phyloP scores from a whole-genome alignment of 2,797 vertebrate species.

The Rallus crepitans region DNA sequence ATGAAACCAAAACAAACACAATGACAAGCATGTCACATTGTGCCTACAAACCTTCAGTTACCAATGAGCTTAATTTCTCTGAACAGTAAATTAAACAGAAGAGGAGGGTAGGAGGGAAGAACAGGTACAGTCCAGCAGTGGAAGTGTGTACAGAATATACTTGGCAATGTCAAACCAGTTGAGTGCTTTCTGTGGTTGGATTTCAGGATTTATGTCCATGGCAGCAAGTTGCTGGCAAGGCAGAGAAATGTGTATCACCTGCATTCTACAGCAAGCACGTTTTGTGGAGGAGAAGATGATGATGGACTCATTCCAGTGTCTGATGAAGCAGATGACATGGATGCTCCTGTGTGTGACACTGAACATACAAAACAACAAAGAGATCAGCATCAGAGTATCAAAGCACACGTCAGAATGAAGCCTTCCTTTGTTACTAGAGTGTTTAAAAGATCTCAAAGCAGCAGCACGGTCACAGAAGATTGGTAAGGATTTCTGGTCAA shows the following conservation, averaged over 20 bases:
- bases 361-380: background rate
- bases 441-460: background rate
- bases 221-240: constrained; percentile 83
- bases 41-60: constrained; percentile 81
- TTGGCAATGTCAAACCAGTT: constrained; percentile 84
- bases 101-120: constrained; percentile 55
- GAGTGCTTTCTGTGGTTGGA: constrained; percentile 88
- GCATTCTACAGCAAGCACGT: constrained; percentile 94
- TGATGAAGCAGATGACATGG: constrained; percentile 95
- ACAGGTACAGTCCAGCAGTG: constrained; percentile 78
- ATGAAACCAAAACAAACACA: constrained; percentile 51
- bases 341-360: constrained; percentile 93
- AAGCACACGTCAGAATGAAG: background rate
- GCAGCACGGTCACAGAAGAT: background rate
- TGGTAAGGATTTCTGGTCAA: accelerated
- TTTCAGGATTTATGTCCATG: constrained; percentile 82
- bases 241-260: constrained; percentile 90
- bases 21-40: constrained; percentile 76
- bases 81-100: constrained; percentile 75
- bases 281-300: constrained; percentile 93
- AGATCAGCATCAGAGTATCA: background rate
- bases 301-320: constrained; percentile 97
- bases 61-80: constrained; percentile 78
- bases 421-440: background rate
- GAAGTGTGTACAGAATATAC: constrained; percentile 77